Conservation (phyloP, 2,888 invertebrate species). For the Eristalis arbustorum region DNA sequence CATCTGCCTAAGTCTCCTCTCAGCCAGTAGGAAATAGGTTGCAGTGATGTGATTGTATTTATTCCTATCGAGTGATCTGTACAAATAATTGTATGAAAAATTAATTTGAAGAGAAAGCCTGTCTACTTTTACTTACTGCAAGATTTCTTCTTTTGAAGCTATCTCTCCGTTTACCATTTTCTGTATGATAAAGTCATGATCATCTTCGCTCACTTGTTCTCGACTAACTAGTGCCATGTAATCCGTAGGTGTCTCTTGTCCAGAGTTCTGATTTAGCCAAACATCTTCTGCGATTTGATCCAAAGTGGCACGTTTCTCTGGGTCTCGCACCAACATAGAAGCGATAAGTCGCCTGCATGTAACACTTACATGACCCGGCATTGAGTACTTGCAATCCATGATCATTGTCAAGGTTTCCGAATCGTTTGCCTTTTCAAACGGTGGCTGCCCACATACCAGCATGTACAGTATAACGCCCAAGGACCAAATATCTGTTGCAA, state of each 20-base stretch:
- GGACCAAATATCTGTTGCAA: slow-evolving; percentile 94
- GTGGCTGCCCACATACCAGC: slow-evolving; percentile 98
- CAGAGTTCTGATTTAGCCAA: slow-evolving; percentile 85
- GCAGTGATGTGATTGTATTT: slow-evolving; percentile 99
- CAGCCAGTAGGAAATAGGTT: slow-evolving; percentile 97
- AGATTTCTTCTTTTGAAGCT: slow-evolving; percentile 95
- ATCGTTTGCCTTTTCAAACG: slow-evolving; percentile 99
- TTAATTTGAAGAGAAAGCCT: neutral
- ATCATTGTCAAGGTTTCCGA: slow-evolving; percentile 99
- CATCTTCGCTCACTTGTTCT: slow-evolving; percentile 94
- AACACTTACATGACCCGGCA: slow-evolving; percentile 92
- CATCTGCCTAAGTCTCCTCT: slow-evolving; percentile 91
- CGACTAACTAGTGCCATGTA: slow-evolving; percentile 91
- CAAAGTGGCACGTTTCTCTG: slow-evolving; percentile 93
- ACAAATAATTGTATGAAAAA: slow-evolving; percentile 71
- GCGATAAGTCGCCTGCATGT: slow-evolving; percentile 95
- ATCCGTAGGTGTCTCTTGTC: slow-evolving; percentile 81
- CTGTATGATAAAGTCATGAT: slow-evolving; percentile 94
- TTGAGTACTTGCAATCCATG: slow-evolving; percentile 98
- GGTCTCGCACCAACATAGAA: slow-evolving; percentile 96
- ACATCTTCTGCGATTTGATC: slow-evolving; percentile 92
- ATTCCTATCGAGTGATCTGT: slow-evolving; percentile 95
- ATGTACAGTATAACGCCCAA: slow-evolving; percentile 99
- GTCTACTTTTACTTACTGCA: slow-evolving; percentile 84
- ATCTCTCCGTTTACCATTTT: slow-evolving; percentile 98